phyloP scores from a whole-genome alignment of 2,888 invertebrate species.

The Homarus gammarus region DNA sequence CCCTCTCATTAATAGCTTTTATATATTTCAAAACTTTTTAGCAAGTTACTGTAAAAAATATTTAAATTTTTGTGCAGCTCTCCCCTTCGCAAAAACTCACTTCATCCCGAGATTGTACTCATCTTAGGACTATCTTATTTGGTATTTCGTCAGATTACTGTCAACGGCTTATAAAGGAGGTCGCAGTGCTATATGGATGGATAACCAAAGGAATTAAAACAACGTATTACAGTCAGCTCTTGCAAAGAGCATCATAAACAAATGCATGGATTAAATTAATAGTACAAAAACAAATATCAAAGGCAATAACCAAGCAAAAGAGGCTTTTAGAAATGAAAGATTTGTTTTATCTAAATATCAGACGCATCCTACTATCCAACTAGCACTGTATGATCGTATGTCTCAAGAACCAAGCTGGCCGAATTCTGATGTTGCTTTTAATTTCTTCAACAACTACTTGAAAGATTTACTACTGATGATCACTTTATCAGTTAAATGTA shows the following conservation, averaged over 20 bases:
- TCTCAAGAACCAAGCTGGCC: conserved; percentile 23
- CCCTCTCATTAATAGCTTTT: conserved; percentile 1
- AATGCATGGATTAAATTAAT: conserved; percentile 33
- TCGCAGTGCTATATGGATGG: conserved; percentile 62
- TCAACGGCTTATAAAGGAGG: conserved; percentile 13
- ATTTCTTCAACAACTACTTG: too few species aligned
- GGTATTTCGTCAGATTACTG: conserved; percentile 44
- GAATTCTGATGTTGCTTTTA: conserved; percentile 12
- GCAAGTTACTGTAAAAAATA: conserved; percentile 46
- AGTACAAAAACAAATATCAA: conserved; percentile 22
- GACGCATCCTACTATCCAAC: conserved; percentile 42
- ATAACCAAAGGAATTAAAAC: conserved; percentile 13
- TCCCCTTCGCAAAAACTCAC: conserved; percentile 68
- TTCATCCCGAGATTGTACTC: conserved; percentile 64
- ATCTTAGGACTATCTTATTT: conserved; percentile 48
- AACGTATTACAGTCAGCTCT: conserved; percentile 24
- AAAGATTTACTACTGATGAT: too few species aligned
- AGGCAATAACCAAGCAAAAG: conserved; percentile 43
- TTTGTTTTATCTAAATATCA: conserved; percentile 28
- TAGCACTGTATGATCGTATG: conserved; percentile 43
- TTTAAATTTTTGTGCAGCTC: conserved; percentile 59
- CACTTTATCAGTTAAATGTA: too few species aligned
- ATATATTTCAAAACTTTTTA: conserved; percentile 37
- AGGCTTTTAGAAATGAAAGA: conserved; percentile 27
- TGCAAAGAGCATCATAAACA: conserved; percentile 17